Evolutionary conservation across 1,140 invertebrate genomes (phyloP).

Genomic region (Sarcophaga peregrina): DNA sequence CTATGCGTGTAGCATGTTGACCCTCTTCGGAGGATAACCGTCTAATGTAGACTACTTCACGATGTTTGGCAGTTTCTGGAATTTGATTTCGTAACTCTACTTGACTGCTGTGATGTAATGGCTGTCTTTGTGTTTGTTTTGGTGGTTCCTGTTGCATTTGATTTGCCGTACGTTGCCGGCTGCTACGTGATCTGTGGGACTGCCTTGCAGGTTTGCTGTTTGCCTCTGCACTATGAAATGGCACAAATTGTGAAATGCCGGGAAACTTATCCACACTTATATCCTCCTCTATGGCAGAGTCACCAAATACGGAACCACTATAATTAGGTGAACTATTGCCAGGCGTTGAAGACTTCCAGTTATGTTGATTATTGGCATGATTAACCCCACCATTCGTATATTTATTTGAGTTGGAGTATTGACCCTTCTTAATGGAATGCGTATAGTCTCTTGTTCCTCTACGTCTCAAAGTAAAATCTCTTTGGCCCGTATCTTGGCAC

Average conservation of each 20-base stretch:
- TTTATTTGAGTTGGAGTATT: conserved; percentile 50
- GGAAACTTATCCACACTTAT: conserved; percentile 66
- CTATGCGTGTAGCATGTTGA: conserved; percentile 59
- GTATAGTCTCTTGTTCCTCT: conserved; percentile 73
- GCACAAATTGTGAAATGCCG: conserved; percentile 54
- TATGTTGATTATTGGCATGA: conserved; percentile 47
- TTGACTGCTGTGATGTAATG: conserved; percentile 21
- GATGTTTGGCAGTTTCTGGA: conserved; percentile 51
- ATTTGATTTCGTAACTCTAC: conserved; percentile 6
- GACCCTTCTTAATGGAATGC: conserved; percentile 69
- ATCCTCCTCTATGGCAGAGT: conserved; percentile 66
- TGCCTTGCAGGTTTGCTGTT: conserved; percentile 54
- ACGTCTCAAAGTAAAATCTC: conserved; percentile 72
- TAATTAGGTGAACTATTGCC: conserved; percentile 66
- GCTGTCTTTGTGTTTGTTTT: conserved; percentile 18
- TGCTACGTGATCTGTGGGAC: conserved; percentile 52
- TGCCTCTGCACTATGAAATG: conserved; percentile 57
- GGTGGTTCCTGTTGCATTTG: conserved; percentile 47
- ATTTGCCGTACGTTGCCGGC: conserved; percentile 2
- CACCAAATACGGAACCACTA: conserved; percentile 65
- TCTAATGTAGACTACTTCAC: conserved; percentile 62
- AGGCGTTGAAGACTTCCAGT: conserved; percentile 62
- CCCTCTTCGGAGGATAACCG: conserved; percentile 60
- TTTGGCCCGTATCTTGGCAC: conserved; percentile 67
- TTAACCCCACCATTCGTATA: conserved; percentile 46